Conservation (phyloP, 2,888 invertebrate genomes). For the Cosmia trapezina region DNA sequence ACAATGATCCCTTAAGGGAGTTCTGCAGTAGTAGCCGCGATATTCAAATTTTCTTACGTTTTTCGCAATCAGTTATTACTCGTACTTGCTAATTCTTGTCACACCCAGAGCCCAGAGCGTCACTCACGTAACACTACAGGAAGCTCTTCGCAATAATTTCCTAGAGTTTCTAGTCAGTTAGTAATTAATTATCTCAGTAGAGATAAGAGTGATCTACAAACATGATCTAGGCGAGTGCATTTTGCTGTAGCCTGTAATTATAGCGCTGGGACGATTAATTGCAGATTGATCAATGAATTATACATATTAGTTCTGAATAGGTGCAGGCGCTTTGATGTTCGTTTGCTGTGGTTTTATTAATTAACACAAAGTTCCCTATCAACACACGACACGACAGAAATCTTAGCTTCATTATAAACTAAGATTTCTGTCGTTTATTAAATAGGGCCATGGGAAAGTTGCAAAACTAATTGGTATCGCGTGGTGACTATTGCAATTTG, state of each 20-base stretch:
- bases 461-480: not conserved
- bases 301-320: slow-evolving; percentile 37
- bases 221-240: slow-evolving; percentile 66
- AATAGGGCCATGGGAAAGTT: not conserved
- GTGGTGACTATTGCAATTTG: no score
- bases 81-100: not conserved
- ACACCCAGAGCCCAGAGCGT: slow-evolving; percentile 3
- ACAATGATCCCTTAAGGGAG: no score
- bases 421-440: not conserved
- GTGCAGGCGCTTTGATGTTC: slow-evolving; percentile 22
- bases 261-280: slow-evolving; percentile 59
- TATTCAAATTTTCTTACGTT: no score
- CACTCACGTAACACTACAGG: slow-evolving; percentile 48
- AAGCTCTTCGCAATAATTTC: slow-evolving; percentile 49
- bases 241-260: slow-evolving; percentile 67
- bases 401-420: no score
- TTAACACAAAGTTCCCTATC: no score
- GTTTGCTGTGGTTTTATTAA: not conserved
- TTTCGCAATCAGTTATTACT: no score
- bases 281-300: slow-evolving; percentile 61
- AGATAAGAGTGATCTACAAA: slow-evolving; percentile 61
- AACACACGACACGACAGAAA: no score
- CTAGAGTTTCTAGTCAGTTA: slow-evolving; percentile 57
- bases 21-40: no score
- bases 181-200: slow-evolving; percentile 56